These are phyloP conservation scores for Saccopteryx leptura DNA, from an alignment of 2,113 vertebrate genomes.

Conservation along the genomic window DNA sequence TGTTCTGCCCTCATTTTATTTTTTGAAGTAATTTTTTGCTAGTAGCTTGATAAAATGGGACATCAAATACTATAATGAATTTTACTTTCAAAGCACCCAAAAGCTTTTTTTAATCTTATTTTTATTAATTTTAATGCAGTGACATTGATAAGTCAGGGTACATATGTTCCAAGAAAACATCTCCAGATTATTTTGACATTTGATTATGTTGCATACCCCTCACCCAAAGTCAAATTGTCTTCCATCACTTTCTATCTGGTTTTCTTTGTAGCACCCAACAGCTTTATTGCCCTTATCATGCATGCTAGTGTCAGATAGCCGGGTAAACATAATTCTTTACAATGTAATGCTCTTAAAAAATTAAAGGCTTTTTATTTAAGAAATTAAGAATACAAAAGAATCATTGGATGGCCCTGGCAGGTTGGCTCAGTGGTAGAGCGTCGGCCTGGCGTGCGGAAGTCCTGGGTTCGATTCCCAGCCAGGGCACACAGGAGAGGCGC, in stretches of 20 bases:
- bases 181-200: too few species aligned
- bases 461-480: too few species aligned
- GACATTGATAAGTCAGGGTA: too few species aligned
- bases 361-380: conserved; percentile 67
- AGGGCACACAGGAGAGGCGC: too few species aligned
- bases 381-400: conserved; percentile 39
- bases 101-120: background rate
- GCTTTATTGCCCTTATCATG: conserved; percentile 54
- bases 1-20: conserved; percentile 60
- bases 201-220: too few species aligned
- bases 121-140: too few species aligned
- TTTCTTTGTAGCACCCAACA: conserved; percentile 58
- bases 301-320: conserved; percentile 33
- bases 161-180: too few species aligned
- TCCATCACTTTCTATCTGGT: too few species aligned
- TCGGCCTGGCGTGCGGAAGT: too few species aligned
- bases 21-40: conserved; percentile 69
- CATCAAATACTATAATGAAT: conserved; percentile 67
- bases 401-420: too few species aligned
- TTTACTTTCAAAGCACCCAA: conserved; percentile 76
- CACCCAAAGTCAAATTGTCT: too few species aligned
- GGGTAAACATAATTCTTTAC: conserved; percentile 65
- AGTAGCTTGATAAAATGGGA: conserved; percentile 21
- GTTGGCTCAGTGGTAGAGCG: too few species aligned
- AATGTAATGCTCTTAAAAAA: conserved; percentile 60